Evolutionary conservation across 2,888 invertebrate species (phyloP).

Genomic region (Ephialtes manifestator): DNA sequence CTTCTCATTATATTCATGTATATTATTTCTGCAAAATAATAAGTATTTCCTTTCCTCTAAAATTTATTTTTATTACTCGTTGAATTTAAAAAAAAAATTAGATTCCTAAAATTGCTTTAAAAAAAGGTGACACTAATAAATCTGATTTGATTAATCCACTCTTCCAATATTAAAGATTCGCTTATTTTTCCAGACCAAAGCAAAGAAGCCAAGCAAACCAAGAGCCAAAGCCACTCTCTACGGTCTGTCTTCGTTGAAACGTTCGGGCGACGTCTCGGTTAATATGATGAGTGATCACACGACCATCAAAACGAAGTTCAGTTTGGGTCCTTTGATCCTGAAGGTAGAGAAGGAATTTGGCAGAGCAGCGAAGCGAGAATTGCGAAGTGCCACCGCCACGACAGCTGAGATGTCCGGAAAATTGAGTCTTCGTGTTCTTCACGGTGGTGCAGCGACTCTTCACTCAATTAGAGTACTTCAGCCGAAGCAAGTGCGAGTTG

Average conservation of each 20-base stretch:
- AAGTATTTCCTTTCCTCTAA: too few relatives aligned
- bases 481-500: constrained; percentile 95
- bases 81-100: too few relatives aligned
- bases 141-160: too few relatives aligned
- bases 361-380: constrained; percentile 92
- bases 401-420: constrained; percentile 95
- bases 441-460: constrained; percentile 93
- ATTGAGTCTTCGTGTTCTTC: constrained; percentile 91
- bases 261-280: constrained; percentile 93
- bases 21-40: too few relatives aligned
- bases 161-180: too few relatives aligned
- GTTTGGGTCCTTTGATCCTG: constrained; percentile 92
- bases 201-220: constrained; percentile 77
- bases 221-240: constrained; percentile 93
- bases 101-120: too few relatives aligned
- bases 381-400: constrained; percentile 95
- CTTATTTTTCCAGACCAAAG: constrained; percentile 82
- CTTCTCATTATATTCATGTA: too few relatives aligned
- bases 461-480: constrained; percentile 95
- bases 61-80: too few relatives aligned
- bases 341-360: constrained; percentile 94
- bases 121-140: too few relatives aligned
- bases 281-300: constrained; percentile 93
- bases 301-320: constrained; percentile 93
- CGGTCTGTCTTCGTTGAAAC: constrained; percentile 92